Conservation (phyloP, 2,113 vertebrate species). For the Spea bombifrons region DNA sequence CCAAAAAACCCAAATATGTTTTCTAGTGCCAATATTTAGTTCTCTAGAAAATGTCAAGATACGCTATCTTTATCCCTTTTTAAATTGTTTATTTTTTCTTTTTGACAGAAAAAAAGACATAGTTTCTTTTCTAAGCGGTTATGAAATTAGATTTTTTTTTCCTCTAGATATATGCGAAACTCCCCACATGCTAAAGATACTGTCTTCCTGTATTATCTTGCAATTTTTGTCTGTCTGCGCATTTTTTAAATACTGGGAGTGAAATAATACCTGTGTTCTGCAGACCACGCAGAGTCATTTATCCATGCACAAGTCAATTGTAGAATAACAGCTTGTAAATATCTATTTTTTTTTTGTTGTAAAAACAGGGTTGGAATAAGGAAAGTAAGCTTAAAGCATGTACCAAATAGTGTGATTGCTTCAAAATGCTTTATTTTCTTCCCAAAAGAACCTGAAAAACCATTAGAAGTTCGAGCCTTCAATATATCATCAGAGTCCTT, state of each 20-base stretch:
- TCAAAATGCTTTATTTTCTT: conserved; percentile 32
- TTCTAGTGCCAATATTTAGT: not conserved
- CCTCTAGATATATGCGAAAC: not conserved
- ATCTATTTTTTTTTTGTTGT: not conserved
- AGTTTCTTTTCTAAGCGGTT: not conserved
- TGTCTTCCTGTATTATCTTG: not conserved
- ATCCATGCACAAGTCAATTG: not conserved
- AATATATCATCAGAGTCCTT: conserved; percentile 67
- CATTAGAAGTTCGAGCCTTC: conserved; percentile 60
- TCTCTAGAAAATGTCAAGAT: not conserved
- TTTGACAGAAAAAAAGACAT: not conserved
- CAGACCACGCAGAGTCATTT: not conserved
- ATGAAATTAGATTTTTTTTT: not conserved
- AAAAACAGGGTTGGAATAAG: not conserved
- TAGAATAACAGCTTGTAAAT: not conserved
- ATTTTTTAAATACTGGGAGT: not conserved
- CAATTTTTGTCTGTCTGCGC: not conserved
- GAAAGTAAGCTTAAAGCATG: not conserved
- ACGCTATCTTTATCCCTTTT: not conserved
- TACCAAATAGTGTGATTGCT: not conserved
- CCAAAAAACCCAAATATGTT: not conserved
- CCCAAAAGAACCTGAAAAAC: conserved; percentile 68
- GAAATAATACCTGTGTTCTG: not conserved
- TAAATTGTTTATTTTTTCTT: not conserved
- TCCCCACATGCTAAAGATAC: not conserved